Evolutionary conservation across 2,113 vertebrate species (phyloP).

Genomic region (Tympanuchus pallidicinctus): DNA sequence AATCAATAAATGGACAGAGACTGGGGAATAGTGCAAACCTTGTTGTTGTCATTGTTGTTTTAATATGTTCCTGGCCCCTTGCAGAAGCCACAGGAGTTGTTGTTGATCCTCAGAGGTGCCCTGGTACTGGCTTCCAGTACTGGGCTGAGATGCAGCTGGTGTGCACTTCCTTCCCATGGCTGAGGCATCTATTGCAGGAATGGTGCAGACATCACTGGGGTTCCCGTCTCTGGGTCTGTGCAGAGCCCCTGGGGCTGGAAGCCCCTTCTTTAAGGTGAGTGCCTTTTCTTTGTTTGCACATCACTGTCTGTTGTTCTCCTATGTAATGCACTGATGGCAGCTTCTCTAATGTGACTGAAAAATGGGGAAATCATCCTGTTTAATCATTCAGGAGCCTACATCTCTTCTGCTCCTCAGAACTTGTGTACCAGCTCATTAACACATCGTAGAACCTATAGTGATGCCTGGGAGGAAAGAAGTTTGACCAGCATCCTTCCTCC

Average conservation of each 20-base stretch:
- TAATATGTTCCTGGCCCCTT: not conserved
- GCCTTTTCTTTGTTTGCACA: not conserved
- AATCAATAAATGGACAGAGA: conserved; percentile 19
- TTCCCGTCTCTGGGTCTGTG: not conserved
- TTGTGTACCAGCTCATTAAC: not conserved
- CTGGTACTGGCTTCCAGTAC: not conserved
- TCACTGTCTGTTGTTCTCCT: not conserved
- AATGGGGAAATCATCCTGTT: not conserved
- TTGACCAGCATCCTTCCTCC: not conserved
- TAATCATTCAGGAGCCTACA: not conserved
- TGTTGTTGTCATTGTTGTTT: not conserved
- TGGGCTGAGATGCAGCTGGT: too few species aligned
- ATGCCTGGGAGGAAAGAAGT: not conserved
- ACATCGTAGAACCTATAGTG: not conserved
- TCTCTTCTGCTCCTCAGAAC: not conserved
- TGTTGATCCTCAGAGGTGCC: not conserved
- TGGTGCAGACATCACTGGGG: accelerated
- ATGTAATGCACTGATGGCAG: not conserved
- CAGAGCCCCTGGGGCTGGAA: not conserved
- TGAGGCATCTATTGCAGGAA: accelerated
- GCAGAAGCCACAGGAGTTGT: not conserved
- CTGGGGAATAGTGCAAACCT: not conserved
- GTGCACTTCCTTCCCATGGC: not conserved
- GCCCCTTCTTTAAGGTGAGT: not conserved
- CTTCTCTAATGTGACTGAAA: not conserved